Percentiles rank a stretch among this genome's conserved stretches.
phyloP scores from a whole-genome alignment of 1,140 invertebrate genomes.

The Zophobas morio region DNA sequence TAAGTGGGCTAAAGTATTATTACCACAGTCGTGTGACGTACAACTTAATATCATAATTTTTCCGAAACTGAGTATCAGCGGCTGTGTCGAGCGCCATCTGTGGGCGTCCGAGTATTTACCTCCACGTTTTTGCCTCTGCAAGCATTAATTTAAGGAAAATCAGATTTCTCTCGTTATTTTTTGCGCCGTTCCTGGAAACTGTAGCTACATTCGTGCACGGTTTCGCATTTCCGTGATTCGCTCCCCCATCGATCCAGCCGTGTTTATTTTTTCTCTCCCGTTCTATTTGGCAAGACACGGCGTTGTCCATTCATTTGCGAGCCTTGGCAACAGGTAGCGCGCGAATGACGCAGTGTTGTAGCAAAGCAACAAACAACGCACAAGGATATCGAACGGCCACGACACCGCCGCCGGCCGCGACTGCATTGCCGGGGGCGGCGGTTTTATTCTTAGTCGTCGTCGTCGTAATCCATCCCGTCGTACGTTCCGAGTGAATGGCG shows the following conservation, averaged over 20 bases:
- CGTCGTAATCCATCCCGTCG: neutral
- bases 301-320: slow-evolving; percentile 26
- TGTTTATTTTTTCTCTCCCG: slow-evolving; percentile 12
- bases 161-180: too few species aligned
- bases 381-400: slow-evolving; percentile 27
- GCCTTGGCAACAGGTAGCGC: slow-evolving; percentile 39
- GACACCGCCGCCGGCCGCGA: slow-evolving; percentile 20
- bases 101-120: too few species aligned
- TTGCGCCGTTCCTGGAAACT: too few species aligned
- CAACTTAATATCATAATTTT: too few species aligned
- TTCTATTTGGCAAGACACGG: neutral
- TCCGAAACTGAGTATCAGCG: too few species aligned
- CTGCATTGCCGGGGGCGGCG: slow-evolving; percentile 27
- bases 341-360: slow-evolving; percentile 31
- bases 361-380: slow-evolving; percentile 32
- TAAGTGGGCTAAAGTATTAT: too few species aligned
- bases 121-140: too few species aligned
- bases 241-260: slow-evolving; percentile 8
- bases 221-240: too few species aligned
- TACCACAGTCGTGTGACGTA: too few species aligned
- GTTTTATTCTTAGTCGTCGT: neutral
- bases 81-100: too few species aligned
- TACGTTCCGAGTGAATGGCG: slow-evolving; percentile 24
- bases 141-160: too few species aligned
- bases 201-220: too few species aligned